phyloP scores from a whole-genome alignment of 2,797 vertebrate genomes.

The Hyperoplus immaculatus region DNA sequence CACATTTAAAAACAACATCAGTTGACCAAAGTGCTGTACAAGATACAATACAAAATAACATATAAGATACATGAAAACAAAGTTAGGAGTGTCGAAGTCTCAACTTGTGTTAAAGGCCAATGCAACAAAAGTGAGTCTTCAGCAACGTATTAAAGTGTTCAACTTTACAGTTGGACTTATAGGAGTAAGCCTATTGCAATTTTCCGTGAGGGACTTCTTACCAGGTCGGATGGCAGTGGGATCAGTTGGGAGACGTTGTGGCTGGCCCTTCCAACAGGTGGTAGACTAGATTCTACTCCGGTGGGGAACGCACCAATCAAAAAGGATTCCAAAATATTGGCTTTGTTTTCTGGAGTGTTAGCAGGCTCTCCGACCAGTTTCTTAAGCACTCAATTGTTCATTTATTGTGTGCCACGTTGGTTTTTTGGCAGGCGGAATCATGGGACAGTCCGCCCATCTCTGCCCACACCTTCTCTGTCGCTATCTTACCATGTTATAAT shows the following conservation, averaged over 20 bases:
- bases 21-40: too few relatives aligned
- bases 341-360: not conserved
- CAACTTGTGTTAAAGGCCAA: too few relatives aligned
- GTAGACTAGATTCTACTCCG: conserved; percentile 3
- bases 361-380: not conserved
- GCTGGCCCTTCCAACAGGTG: conserved; percentile 42
- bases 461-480: conserved; percentile 29
- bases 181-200: not conserved
- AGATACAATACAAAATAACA: too few relatives aligned
- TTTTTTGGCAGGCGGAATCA: not conserved
- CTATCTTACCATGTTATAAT: conserved; percentile 26
- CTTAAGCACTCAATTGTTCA: not conserved
- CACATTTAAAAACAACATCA: not conserved
- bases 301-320: not conserved
- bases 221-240: conserved; percentile 27
- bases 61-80: too few relatives aligned
- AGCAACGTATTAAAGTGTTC: too few relatives aligned
- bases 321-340: not conserved
- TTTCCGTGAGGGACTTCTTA: conserved; percentile 29
- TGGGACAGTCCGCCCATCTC: conserved; percentile 26
- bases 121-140: too few relatives aligned
- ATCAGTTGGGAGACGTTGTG: not conserved
- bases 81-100: too few relatives aligned
- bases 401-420: not conserved
- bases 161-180: too few relatives aligned